Evolutionary conservation across 2,888 invertebrate genomes (phyloP), one percentile per base, ranked within the genome.

Genomic region (Agrotis puta): DNA sequence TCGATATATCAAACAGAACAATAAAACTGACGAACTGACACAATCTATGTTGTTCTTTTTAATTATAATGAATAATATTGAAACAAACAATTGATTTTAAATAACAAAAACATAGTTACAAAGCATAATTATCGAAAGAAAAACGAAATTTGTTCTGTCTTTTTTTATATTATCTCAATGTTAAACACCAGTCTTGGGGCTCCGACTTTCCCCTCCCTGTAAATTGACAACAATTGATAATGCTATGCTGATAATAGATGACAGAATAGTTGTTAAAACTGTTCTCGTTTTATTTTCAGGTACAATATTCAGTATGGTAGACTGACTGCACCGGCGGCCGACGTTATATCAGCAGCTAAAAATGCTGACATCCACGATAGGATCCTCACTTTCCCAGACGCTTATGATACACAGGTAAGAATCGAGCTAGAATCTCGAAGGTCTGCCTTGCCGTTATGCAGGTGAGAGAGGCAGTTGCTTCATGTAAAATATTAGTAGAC

Each of bases 221-320:
- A 13, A 56, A n/a, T n/a, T n/a, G 54, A 24, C 24, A 53, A 53
- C 24, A 53, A 24, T 18, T 45, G 4, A 45, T 4, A 45, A 4
- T 45, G 16, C 9, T 33, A 33, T 7, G 33, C 33, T 33, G 0
- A 33, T 33, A 33, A 33, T 27, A 5, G 27, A 27, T 27, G 11
- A 27, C 24, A 14, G 14, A 65, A 18, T 22, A 64, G 16, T 2
- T 64, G 47, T 22, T 67, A 33, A 33, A 5, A 33, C 16, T n/a
- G 16, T 16, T n/a, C 3, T 51, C 20, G n/a, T 51, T 39, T 39
- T n/a, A 57, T 88, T 90, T 47, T 88, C 88, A 98, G 98, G 83
- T 99, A 99, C 90, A 99, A 99, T 91, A 99, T 99, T 81, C 98
- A 98, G 84, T 99, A 99, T 91, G 99, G 99, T 0, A 97, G 98